Evolutionary conservation across 2,113 vertebrate genomes (phyloP).

Genomic region (Phalacrocorax pelagicus): DNA sequence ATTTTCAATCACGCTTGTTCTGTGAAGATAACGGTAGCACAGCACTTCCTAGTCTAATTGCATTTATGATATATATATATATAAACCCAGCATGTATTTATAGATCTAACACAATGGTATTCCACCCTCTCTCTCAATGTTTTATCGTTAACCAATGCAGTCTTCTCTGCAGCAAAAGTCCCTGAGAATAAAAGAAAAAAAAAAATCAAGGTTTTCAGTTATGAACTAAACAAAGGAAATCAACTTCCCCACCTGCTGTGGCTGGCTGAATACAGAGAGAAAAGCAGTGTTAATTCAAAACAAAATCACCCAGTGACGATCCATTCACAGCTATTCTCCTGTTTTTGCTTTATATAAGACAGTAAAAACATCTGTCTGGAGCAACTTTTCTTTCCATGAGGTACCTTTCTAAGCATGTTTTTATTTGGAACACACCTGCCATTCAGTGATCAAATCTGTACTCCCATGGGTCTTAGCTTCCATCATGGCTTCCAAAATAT

Average conservation of each 20-base stretch:
- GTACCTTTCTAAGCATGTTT: not conserved
- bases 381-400: not conserved
- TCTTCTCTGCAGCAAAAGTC: not conserved
- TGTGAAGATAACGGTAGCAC: not conserved
- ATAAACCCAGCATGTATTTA: not conserved
- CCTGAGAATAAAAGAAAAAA: not conserved
- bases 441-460: not conserved
- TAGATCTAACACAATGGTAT: not conserved
- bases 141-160: not conserved
- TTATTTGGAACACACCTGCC: not conserved
- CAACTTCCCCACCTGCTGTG: not conserved
- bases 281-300: slow-evolving; percentile 23
- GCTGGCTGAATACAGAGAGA: not conserved
- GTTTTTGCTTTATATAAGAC: not conserved
- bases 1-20: slow-evolving; percentile 23
- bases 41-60: not conserved
- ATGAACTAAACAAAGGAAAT: slow-evolving; percentile 17
- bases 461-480: not conserved
- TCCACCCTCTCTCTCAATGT: not conserved
- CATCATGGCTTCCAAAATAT: not conserved
- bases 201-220: not conserved
- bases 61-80: not conserved
- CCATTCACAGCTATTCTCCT: not conserved
- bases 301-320: not conserved
- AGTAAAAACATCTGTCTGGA: not conserved